phyloP scores from a whole-genome alignment of 2,797 vertebrate species.

The Peromyscus eremicus region DNA sequence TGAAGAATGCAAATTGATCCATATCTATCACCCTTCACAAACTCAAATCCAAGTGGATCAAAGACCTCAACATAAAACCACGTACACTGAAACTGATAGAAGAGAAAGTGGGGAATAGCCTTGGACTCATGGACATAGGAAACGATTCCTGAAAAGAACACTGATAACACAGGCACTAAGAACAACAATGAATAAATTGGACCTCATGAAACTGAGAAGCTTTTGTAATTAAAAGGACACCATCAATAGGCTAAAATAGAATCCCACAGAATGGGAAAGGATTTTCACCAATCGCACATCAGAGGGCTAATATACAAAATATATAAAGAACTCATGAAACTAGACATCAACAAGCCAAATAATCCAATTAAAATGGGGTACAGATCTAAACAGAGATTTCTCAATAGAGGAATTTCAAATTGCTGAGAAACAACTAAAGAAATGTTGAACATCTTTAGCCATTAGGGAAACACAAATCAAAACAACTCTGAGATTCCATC shows the following conservation, averaged over 20 bases:
- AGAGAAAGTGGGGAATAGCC: no score
- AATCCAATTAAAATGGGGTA: background rate
- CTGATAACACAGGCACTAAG: no score
- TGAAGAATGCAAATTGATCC: no score
- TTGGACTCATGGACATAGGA: no score
- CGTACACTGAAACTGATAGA: no score
- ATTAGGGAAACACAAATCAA: background rate
- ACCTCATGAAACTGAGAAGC: no score
- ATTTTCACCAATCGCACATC: background rate
- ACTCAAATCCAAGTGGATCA: no score
- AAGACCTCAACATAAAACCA: no score
- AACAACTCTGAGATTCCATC: background rate
- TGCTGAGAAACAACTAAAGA: background rate
- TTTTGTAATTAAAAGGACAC: no score
- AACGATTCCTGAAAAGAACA: no score
- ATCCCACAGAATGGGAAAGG: background rate
- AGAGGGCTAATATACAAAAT: background rate
- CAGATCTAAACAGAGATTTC: background rate
- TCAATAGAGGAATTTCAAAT: background rate
- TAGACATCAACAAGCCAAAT: background rate
- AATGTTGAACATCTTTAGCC: background rate
- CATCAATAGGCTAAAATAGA: background rate
- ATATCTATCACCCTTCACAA: no score
- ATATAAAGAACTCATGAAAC: background rate
- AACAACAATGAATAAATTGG: no score